Evolutionary conservation across 92 coral and sea anemone species (phyloP), one percentile per base, ranked within the genome.

Genomic region (Heliopora coerulea): DNA sequence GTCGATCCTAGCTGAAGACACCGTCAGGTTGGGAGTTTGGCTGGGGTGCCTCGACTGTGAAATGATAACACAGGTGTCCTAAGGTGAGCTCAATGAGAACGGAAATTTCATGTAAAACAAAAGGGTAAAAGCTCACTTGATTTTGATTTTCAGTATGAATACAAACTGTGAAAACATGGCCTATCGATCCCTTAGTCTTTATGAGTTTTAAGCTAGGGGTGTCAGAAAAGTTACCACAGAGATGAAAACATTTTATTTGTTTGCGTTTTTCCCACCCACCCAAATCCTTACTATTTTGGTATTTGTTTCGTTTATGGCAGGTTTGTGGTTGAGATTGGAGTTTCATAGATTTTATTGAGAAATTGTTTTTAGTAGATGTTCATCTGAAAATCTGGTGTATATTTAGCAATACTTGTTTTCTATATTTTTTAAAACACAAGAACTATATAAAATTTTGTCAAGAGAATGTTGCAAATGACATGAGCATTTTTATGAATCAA

Each of bases 21-120:
- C 78, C 70, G 86, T 82, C 86, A 82, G 86, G 83, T 67, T 24
- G 83, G 83, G 83, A 68, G 83, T 82, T 77, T 82, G 86, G 86
- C 86, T 82, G 86, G 86, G 81, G 81, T 77, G 86, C 81, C 81
- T 74, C 81, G 57, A 64, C 86, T 82, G 83, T 69, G 72, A 79
- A 79, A 79, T 23, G 78, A 69, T 68, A 79, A 68, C 70, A 78
- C 83, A 79, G 86, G 86, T 82, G 86, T 82, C 82, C 82, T 75
- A 75, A 82, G 82, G 86, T 59, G 79, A 76, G 86, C 82, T 82
- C 84, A 72, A 37, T 49, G 74, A 72, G 79, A 72, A 80, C 84
- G 59, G 80, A 75, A 75, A 79, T 69, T 76, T 82, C 77, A 41
- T 56, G 85, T 62, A 23, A 27, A 33, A 52, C 65, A 72, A 49